Conservation (phyloP, 2,113 vertebrate species). For the Caranx ignobilis region DNA sequence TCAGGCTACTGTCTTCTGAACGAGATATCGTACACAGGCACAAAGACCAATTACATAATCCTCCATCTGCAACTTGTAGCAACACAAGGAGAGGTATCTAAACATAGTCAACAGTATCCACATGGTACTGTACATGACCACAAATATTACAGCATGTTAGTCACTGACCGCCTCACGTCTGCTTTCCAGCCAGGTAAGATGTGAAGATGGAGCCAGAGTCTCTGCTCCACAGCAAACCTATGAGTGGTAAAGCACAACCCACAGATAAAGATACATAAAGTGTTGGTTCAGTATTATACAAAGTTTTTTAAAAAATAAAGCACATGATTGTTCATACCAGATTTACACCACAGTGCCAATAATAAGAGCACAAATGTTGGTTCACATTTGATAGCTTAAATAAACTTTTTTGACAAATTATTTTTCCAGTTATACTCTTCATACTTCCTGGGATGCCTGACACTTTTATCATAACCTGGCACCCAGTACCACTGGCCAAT, state of each 20-base stretch:
- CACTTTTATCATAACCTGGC: not conserved
- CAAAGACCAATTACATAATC: slow-evolving; percentile 14
- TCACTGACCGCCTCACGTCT: slow-evolving; percentile 82
- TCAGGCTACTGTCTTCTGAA: slow-evolving; percentile 8
- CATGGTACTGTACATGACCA: slow-evolving; percentile 1
- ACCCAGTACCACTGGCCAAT: not conserved
- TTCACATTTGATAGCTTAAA: not conserved
- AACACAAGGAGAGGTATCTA: slow-evolving; percentile 1
- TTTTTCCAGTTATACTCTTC: not conserved
- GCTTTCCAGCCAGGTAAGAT: slow-evolving; percentile 85
- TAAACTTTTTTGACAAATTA: not conserved
- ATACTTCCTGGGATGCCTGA: not conserved
- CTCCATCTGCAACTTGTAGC: slow-evolving; percentile 14
- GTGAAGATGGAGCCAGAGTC: slow-evolving; percentile 48
- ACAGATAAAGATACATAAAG: not conserved
- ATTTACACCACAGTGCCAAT: not conserved
- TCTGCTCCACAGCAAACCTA: slow-evolving; percentile 40
- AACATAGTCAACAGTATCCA: slow-evolving; percentile 25
- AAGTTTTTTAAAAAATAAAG: not conserved
- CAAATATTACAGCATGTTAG: slow-evolving; percentile 27
- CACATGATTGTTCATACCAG: too few relatives aligned
- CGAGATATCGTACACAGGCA: slow-evolving; percentile 31
- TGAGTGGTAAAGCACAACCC: not conserved
- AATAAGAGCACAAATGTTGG: not conserved
- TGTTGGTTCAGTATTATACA: not conserved